Conservation (phyloP, 2,888 invertebrate species). For the Acronicta psi region DNA sequence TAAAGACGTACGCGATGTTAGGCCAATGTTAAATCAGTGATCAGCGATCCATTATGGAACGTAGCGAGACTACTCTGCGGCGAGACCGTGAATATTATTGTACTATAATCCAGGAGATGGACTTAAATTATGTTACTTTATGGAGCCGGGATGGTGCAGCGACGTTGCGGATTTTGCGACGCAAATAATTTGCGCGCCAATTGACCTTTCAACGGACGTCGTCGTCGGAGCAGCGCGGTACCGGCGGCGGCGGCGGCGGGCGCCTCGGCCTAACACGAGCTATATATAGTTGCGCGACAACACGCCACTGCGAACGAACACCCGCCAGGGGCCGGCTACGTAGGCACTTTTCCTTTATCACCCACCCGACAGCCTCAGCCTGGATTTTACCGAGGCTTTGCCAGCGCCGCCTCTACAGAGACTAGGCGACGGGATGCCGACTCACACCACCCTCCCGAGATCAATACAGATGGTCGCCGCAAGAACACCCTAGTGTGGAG, state of each 20-base stretch:
- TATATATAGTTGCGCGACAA: constrained; percentile 87
- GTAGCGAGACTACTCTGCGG: no score
- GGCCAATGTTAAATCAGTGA: constrained; percentile 52
- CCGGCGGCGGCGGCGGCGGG: constrained; percentile 73
- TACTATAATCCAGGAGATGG: constrained; percentile 48
- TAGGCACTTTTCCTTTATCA: constrained; percentile 87
- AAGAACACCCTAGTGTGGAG: constrained; percentile 78
- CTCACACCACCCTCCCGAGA: constrained; percentile 86
- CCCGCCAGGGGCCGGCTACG: constrained; percentile 86
- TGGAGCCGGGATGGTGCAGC: constrained; percentile 73
- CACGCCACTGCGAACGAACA: constrained; percentile 78
- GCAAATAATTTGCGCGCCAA: constrained; percentile 89
- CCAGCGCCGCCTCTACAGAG: constrained; percentile 78
- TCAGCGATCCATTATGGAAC: constrained; percentile 41
- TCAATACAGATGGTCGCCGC: constrained; percentile 87
- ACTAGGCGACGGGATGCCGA: constrained; percentile 84
- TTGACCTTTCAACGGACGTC: constrained; percentile 88
- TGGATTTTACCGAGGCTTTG: constrained; percentile 84
- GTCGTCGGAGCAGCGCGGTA: constrained; percentile 73
- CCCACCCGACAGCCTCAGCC: constrained; percentile 85
- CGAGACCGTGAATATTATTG: constrained; percentile 22
- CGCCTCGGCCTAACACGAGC: constrained; percentile 83
- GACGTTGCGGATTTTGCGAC: constrained; percentile 84
- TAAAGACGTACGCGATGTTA: constrained; percentile 50
- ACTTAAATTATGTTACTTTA: constrained; percentile 55